Conservation (phyloP, 1,140 invertebrate genomes). For the Akabosia matsudoensis region DNA sequence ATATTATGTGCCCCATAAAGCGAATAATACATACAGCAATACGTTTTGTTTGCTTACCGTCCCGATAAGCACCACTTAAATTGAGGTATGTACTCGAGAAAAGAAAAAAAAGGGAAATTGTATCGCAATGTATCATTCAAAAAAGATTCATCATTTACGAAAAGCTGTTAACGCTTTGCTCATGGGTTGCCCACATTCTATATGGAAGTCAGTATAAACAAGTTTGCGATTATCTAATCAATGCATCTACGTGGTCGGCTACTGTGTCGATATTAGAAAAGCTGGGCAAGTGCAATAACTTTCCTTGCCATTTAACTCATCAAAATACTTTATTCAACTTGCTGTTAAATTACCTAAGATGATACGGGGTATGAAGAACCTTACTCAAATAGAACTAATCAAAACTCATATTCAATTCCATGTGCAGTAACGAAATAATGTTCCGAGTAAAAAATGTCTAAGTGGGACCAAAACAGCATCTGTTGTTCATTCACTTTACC, state of each 20-base stretch:
- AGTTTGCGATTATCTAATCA: too few relatives aligned
- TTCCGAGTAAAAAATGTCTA: too few relatives aligned
- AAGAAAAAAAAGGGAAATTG: slow-evolving; percentile 4
- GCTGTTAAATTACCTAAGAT: too few relatives aligned
- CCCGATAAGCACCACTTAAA: background rate
- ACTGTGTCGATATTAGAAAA: background rate
- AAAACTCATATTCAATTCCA: too few relatives aligned
- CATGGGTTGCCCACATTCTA: too few relatives aligned
- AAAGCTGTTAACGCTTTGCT: background rate
- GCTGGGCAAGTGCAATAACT: slow-evolving; percentile 3
- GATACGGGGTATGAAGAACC: too few relatives aligned
- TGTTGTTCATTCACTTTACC: background rate
- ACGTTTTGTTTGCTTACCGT: background rate
- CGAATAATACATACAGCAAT: background rate
- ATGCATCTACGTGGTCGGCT: too few relatives aligned
- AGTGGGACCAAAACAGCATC: too few relatives aligned
- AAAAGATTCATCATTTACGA: background rate
- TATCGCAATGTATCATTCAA: slow-evolving; percentile 10
- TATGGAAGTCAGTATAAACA: too few relatives aligned
- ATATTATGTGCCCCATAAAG: background rate
- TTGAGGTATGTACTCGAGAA: background rate
- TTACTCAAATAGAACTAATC: too few relatives aligned
- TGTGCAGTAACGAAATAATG: too few relatives aligned
- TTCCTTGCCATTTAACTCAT: background rate
- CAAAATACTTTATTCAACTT: too few relatives aligned